phyloP scores from a whole-genome alignment of 2,888 invertebrate species.

The Iselma pallidipennis region DNA sequence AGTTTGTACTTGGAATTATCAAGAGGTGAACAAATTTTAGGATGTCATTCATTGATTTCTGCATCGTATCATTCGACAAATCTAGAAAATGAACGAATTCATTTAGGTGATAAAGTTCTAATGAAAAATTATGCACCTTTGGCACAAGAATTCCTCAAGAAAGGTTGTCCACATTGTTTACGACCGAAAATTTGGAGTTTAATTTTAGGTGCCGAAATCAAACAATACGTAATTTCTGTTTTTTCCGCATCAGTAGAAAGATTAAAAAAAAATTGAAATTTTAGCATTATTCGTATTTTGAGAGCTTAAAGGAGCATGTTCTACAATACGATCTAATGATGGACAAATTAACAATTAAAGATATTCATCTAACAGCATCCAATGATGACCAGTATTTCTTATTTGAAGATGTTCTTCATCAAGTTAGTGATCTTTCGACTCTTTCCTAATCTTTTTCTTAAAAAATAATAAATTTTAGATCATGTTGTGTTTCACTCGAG shows the following conservation, averaged over 20 bases:
- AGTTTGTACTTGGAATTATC: slow-evolving; percentile 72
- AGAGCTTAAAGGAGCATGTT: slow-evolving; percentile 78
- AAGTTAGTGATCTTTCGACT: slow-evolving; percentile 62
- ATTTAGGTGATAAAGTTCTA: slow-evolving; percentile 78
- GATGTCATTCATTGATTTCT: slow-evolving; percentile 67
- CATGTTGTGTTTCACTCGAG: slow-evolving; percentile 90
- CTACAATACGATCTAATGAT: slow-evolving; percentile 89
- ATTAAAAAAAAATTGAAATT: slow-evolving; percentile 26
- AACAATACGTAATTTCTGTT: slow-evolving; percentile 65
- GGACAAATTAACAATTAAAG: slow-evolving; percentile 93
- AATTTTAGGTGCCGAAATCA: slow-evolving; percentile 79
- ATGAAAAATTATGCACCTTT: slow-evolving; percentile 81
- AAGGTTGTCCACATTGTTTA: slow-evolving; percentile 77
- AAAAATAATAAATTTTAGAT: too few relatives aligned
- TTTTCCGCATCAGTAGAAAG: too few relatives aligned
- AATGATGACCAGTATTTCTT: slow-evolving; percentile 99
- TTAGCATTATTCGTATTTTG: slow-evolving; percentile 76
- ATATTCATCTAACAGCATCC: slow-evolving; percentile 92
- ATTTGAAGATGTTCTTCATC: slow-evolving; percentile 93
- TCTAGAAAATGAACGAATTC: slow-evolving; percentile 70
- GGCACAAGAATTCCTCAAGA: slow-evolving; percentile 88
- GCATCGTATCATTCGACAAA: slow-evolving; percentile 61
- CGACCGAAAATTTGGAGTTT: slow-evolving; percentile 85
- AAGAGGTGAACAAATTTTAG: slow-evolving; percentile 76
- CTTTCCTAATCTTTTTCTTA: too few relatives aligned